Evolutionary conservation across 2,888 invertebrate genomes (phyloP), one percentile per base, ranked within the genome.

Genomic region (Aromia moschata): DNA sequence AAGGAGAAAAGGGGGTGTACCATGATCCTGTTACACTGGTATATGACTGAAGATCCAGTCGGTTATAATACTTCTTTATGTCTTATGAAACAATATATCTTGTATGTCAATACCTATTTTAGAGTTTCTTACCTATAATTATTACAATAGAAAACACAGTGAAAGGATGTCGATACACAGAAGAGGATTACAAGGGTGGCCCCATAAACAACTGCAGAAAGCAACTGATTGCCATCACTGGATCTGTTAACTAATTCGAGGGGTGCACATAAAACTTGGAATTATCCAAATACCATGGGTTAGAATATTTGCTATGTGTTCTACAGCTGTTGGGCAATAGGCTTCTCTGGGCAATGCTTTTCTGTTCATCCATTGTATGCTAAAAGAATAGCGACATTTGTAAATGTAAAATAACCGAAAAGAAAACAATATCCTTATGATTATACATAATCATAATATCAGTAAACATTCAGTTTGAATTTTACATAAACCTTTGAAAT

Each of bases 221-320:
- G 82, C 64, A 89, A 86, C 81, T 96, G 94, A 36, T 89, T 86
- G 67, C 87, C 85, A 74, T 87, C 90, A 36, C 84, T 80, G 2
- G 94, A 91, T 67, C 93, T 86, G 64, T 86, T 86, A 59, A 93
- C 82, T 73, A 96, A 83, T 77, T 91, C 89, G 47, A 88, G 81
- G n/a, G 54, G 91, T 87, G 2, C 91, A 94, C 56, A 90, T 79
- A n/a, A 93, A 82, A 70, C 94, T 93, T 40, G 96, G 96, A 67
- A 93, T 83, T 47, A 96, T 90, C 87, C 92, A 94, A 59, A 94
- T 86, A 54, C 93, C 96, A 81, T 96, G 96, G 25, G 96, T 95
- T 72, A 94, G 83, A 43, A 96, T 91, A 82, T 96, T 96, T 43
- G 96, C 96, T 62, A 94, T 82, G 77, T 96, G 95, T 80, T 96